Evolutionary conservation across 1,140 invertebrate species (phyloP), one percentile per base, ranked within the genome.

Genomic region (Drosophila mojavensis): DNA sequence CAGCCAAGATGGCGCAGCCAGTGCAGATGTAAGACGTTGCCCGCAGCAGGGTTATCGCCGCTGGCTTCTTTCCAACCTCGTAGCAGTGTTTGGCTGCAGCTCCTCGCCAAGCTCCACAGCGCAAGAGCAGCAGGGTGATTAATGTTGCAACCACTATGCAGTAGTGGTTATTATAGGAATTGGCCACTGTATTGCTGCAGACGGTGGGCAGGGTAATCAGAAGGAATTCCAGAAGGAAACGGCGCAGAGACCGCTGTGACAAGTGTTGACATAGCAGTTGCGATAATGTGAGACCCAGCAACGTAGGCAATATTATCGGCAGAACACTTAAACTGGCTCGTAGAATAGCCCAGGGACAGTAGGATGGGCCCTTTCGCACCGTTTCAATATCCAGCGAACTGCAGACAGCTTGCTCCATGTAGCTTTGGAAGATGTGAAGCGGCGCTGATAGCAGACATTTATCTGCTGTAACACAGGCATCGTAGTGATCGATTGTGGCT

Each of bases 1-100:
- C 97, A 15, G 97, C 98, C 33, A 99, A 93, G 78, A 99, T 99
- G 75, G 95, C 96, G 70, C 98, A 93, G 1, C 94, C 94, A 24
- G 98, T 97, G 43, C 96, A 93, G 10, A 98, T 90, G 84, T 96
- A 96, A 0, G 96, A 95, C 5, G 95, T 93, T 0, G 95, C 94
- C 76, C 97, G 95, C 80, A 95, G 85, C 81, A 89, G 86, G 17
- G 68, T 83, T 24, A 92, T 80, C 0, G 80, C 73, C 4, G 30
- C 11, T 2, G 91, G 90, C 3, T 78, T 76, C 9, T 63, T 63
- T 2, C 88, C 91, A 0, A 90, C 6, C 26, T 73, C 48, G 17
- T 54, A 74, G 13, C 15, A 50, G 1, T 24, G 50, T 6, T 30
- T 53, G 1, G 62, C 9, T 10, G 39, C 64, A 50, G 7, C 28